Evolutionary conservation across 2,797 vertebrate species (phyloP).

Genomic region (Rhynchotus rufescens): DNA sequence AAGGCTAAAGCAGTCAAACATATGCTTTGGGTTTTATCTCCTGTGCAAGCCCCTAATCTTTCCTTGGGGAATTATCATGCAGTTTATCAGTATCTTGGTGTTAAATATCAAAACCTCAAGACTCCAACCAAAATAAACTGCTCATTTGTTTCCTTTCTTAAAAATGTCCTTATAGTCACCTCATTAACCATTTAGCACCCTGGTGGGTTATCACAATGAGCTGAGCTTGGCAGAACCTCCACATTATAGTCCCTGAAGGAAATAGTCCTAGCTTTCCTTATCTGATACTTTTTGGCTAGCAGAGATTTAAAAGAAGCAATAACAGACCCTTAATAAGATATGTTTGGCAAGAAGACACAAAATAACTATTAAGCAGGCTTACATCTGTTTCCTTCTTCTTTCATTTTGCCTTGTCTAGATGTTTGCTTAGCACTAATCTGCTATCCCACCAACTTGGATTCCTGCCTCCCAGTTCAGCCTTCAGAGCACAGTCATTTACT

Average conservation of each 20-base stretch:
- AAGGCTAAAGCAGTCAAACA: slow-evolving; percentile 3
- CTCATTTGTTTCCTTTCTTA: slow-evolving; percentile 18
- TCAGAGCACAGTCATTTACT: not conserved
- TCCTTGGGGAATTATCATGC: slow-evolving; percentile 30
- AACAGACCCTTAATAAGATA: not conserved
- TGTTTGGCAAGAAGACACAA: not conserved
- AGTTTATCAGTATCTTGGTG: not conserved
- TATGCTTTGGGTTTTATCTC: slow-evolving; percentile 28
- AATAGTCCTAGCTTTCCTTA: not conserved
- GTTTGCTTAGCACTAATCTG: not conserved
- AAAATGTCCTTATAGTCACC: not conserved
- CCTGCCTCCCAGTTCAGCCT: slow-evolving; percentile 3
- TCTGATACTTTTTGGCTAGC: slow-evolving; percentile 1
- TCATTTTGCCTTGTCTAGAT: slow-evolving; percentile 17
- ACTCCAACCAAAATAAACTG: not conserved
- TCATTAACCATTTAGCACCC: slow-evolving; percentile 42
- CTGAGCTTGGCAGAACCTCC: not conserved
- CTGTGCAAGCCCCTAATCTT: slow-evolving; percentile 40
- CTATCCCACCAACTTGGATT: not conserved
- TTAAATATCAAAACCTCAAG: slow-evolving; percentile 36
- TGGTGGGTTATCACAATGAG: not conserved
- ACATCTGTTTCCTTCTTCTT: slow-evolving; percentile 33
- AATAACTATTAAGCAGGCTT: slow-evolving; percentile 34
- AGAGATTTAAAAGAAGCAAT: slow-evolving; percentile 27
- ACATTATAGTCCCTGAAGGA: not conserved